Base-by-base conservation (phyloP, 2,888 invertebrate species). In the Sarcophaga variegata region DNA sequence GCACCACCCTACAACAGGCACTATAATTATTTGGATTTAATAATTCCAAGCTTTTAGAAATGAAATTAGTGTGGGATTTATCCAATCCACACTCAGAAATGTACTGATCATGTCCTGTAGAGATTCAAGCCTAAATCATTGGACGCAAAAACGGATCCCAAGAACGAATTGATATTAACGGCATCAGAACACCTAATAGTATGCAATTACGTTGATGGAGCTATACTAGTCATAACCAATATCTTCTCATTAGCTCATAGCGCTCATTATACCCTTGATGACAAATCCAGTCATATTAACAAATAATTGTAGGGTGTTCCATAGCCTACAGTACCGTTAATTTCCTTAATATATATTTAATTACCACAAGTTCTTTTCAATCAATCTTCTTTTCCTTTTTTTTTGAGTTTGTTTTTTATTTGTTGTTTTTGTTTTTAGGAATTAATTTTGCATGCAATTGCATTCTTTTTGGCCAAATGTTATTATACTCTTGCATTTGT, bases 401-500 rank as follows among this genome's bases (percentile, higher is more conserved):
- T 59, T 4, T 76, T n/a, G 8, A 37, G 10, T 37, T 37, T 12
- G 60, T n/a, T 49, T 49, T 49, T 2, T 49, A 12, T 22, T 63
- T 74, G 45, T 20, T 49, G 17, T 59, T 45, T 74, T 17, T 20
- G 27, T 67, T 37, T 37, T 37, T 37, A 37, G 37, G 37, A 37
- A 37, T 37, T 37, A 60, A 85, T 78, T 84, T 82, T 71, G 82
- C 70, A 78, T 45, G 79, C 83, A 72, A 76, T 54, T 54, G 76
- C 72, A 70, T 74, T 86, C 75, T 86, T 83, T 86, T 86, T 74
- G 71, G 83, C 77, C 72, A 86, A 86, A 60, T 86, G 62, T 71
- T 69, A 25, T 81, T 60, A n/a, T 54, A 14, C 47, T 78, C 72
- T 85, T 54, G 2, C 22, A 60, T 22, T 80, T 79, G 17, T 78